A percentile compares a stretch with the other conserved stretches of the same genome.
Evolutionary conservation across 2,113 vertebrate genomes (phyloP).

Genomic region (Hyaena hyaena): DNA sequence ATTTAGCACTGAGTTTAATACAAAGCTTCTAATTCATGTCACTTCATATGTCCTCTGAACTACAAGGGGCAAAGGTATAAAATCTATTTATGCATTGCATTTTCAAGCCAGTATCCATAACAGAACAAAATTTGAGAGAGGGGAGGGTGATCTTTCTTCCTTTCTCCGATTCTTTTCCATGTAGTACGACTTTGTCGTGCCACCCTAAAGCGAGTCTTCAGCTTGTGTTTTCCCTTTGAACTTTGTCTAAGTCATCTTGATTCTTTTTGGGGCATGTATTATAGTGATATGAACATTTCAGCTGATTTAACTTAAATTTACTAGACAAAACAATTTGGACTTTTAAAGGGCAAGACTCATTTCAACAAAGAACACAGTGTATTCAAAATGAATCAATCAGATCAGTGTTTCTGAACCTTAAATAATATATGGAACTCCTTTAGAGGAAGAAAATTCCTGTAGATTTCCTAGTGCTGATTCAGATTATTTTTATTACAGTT

Average conservation of each 20-base stretch:
- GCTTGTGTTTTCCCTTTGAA: neutral
- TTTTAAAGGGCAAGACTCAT: constrained; percentile 25
- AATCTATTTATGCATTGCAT: neutral
- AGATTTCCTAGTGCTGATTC: constrained; percentile 3
- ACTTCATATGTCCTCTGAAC: neutral
- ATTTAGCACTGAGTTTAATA: constrained; percentile 33
- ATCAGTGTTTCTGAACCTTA: neutral
- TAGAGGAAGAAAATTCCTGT: constrained; percentile 3
- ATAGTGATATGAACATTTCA: neutral
- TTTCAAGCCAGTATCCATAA: neutral
- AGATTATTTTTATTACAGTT: constrained; percentile 37
- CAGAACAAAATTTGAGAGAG: neutral
- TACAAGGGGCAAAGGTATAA: neutral
- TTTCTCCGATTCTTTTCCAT: neutral
- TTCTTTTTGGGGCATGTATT: neutral
- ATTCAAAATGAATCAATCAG: constrained; percentile 47
- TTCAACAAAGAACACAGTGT: neutral
- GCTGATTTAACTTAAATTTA: constrained; percentile 13
- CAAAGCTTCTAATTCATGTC: constrained; percentile 8
- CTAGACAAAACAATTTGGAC: neutral
- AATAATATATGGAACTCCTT: neutral
- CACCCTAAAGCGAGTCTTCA: neutral
- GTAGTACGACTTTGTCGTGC: neutral
- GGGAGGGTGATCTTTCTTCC: neutral
- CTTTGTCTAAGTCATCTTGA: neutral